Conservation (phyloP, 2,113 vertebrate species). For the Tympanuchus pallidicinctus region DNA sequence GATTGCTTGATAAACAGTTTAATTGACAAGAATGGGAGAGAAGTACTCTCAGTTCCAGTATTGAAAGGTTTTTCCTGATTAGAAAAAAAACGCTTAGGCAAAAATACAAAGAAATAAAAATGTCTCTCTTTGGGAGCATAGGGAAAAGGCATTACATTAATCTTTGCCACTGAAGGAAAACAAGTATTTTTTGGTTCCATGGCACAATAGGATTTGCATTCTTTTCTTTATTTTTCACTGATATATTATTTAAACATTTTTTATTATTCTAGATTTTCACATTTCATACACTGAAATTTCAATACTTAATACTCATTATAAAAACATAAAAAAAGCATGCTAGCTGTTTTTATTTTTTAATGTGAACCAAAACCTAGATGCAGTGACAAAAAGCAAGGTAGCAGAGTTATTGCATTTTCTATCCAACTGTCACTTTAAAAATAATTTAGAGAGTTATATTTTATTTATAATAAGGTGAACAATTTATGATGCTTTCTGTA, state of each 20-base stretch:
- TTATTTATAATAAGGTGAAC: background rate
- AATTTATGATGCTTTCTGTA: background rate
- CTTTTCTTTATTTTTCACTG: background rate
- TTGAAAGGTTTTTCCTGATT: constrained; percentile 27
- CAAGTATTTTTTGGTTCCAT: background rate
- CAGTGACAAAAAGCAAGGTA: background rate
- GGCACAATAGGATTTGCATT: background rate
- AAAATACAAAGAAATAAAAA: background rate
- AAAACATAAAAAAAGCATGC: background rate
- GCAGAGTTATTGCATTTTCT: background rate
- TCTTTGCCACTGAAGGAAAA: constrained; percentile 1
- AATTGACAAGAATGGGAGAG: constrained; percentile 30
- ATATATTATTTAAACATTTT: constrained; percentile 17
- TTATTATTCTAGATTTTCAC: background rate
- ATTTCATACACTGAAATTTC: background rate
- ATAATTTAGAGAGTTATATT: background rate
- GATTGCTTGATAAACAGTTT: constrained; percentile 57
- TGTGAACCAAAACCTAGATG: background rate
- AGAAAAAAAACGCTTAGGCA: background rate
- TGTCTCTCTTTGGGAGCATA: background rate
- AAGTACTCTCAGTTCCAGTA: constrained; percentile 19
- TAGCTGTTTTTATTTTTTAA: constrained; percentile 6
- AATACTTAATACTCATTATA: background rate
- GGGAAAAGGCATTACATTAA: background rate
- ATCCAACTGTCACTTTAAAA: background rate